Conservation (phyloP, 2,113 vertebrate species). For the Mustelus asterias region DNA sequence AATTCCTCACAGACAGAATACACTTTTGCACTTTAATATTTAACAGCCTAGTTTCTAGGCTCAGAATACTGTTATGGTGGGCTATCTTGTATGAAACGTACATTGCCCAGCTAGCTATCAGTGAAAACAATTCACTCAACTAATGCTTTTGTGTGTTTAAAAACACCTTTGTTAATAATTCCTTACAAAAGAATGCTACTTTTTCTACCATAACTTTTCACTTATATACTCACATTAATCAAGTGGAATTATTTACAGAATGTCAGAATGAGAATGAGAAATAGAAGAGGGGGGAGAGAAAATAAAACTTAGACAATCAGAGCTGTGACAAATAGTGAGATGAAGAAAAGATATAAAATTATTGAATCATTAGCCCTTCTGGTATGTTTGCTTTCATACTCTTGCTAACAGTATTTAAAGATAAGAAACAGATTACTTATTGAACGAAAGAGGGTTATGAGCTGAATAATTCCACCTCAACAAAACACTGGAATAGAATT, state of each 20-base stretch:
- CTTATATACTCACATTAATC: not conserved
- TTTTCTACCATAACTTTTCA: not conserved
- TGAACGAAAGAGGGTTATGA: not conserved
- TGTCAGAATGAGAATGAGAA: not conserved
- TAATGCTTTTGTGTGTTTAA: not conserved
- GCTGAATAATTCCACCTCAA: not conserved
- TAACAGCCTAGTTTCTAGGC: not conserved
- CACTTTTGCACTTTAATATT: not conserved
- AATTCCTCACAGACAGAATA: not conserved
- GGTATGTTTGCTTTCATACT: not conserved
- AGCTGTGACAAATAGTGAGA: too few species aligned
- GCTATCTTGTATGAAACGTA: not conserved
- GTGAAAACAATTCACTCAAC: not conserved
- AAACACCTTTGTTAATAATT: not conserved
- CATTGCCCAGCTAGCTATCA: not conserved
- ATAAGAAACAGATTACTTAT: not conserved
- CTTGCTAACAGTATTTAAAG: not conserved
- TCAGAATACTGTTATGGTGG: not conserved
- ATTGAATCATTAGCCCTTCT: not conserved
- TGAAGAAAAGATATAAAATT: not conserved
- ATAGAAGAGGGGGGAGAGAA: not conserved
- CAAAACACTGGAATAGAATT: not conserved
- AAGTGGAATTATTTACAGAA: not conserved
- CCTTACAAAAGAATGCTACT: not conserved
- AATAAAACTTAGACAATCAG: not conserved